Evolutionary conservation across 2,113 vertebrate species (phyloP).

Genomic region (Lepisosteus osseus): DNA sequence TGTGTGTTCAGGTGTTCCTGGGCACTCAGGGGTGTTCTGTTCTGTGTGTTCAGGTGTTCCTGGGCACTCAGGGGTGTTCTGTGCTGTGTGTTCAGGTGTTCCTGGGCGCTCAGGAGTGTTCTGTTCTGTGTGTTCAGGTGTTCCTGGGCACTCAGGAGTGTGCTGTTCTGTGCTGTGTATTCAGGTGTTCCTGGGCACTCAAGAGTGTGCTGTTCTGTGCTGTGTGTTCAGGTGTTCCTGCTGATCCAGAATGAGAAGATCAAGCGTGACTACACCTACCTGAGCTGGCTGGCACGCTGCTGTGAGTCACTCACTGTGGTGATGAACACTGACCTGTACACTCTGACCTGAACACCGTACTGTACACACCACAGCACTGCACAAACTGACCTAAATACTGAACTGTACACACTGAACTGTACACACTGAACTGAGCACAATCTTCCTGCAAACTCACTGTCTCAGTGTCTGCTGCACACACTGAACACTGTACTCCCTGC

Average conservation of each 20-base stretch:
- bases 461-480: neutral
- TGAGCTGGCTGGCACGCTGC: constrained; percentile 94
- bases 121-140: too few relatives aligned
- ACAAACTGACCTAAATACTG: neutral
- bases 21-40: too few relatives aligned
- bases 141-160: too few relatives aligned
- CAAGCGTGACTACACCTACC: constrained; percentile 91
- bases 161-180: too few relatives aligned
- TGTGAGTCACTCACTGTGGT: constrained; percentile 68
- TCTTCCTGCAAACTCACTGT: too few relatives aligned
- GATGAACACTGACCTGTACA: too few relatives aligned
- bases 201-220: neutral
- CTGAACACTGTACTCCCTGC: neutral
- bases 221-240: constrained; percentile 79
- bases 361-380: neutral
- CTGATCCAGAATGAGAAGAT: constrained; percentile 95
- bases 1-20: too few relatives aligned
- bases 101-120: constrained; percentile 41
- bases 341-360: neutral
- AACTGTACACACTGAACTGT: neutral
- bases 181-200: too few relatives aligned
- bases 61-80: neutral
- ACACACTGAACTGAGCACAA: neutral
- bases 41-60: too few relatives aligned
- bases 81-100: constrained; percentile 72